Evolutionary conservation across 2,113 vertebrate genomes (phyloP).

Genomic region (Rhombomys opimus): DNA sequence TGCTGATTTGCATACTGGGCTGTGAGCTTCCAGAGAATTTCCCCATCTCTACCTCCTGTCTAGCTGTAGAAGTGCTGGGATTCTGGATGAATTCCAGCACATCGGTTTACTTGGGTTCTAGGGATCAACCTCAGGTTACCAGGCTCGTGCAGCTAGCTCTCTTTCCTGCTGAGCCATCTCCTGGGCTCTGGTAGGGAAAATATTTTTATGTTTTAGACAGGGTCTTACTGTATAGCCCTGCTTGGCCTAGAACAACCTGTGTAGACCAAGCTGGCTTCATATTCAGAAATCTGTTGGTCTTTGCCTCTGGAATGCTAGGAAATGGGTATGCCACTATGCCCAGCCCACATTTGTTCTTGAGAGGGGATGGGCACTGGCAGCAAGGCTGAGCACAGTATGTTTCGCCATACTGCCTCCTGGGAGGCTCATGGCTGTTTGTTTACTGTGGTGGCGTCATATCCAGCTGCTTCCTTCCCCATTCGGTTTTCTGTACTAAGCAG

Average conservation of each 20-base stretch:
- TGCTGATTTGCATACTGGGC: neutral
- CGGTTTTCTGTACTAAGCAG: neutral
- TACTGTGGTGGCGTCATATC: neutral
- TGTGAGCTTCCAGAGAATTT: neutral
- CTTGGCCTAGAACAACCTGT: neutral
- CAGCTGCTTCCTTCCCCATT: neutral
- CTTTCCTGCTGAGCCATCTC: neutral
- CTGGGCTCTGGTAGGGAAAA: neutral
- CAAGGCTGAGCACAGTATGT: neutral
- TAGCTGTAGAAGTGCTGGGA: neutral
- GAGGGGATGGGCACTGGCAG: neutral
- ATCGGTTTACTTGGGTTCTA: neutral
- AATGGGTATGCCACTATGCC: too few species aligned
- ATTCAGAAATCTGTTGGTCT: neutral
- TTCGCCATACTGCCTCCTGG: rapidly evolving
- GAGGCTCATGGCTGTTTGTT: rapidly evolving
- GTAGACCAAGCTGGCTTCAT: neutral
- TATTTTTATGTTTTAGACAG: neutral
- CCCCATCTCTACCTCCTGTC: neutral
- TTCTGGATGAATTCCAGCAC: neutral
- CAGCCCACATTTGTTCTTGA: neutral
- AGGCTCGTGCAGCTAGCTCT: neutral
- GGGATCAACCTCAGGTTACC: neutral
- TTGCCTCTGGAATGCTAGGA: neutral
- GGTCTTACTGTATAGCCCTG: neutral